A percentile compares a stretch with the other conserved stretches of the same genome.
These are phyloP conservation scores for Cynopterus sphinx DNA, from an alignment of 2,797 vertebrate species.

Conservation along the genomic window DNA sequence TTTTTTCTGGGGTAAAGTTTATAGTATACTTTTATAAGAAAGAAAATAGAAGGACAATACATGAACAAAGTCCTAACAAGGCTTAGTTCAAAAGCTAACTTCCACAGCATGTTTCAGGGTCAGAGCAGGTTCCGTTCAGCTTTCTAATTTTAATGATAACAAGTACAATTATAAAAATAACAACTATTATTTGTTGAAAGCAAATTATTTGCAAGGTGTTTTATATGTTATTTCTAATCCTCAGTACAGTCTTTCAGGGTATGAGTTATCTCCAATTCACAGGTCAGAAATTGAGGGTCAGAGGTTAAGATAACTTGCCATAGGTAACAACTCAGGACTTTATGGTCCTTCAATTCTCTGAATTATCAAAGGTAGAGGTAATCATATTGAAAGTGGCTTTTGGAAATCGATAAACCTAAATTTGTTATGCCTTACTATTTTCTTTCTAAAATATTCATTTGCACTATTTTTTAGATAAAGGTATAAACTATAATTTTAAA, in stretches of 20 bases:
- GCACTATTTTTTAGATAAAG: not conserved
- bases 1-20: not conserved
- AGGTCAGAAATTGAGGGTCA: not conserved
- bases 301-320: not conserved
- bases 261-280: not conserved
- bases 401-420: constrained; percentile 25
- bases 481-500: not conserved
- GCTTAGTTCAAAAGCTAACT: not conserved
- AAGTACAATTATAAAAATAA: not conserved
- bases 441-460: constrained; percentile 48
- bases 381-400: not conserved
- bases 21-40: constrained; percentile 19
- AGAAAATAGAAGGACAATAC: not conserved
- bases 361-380: constrained; percentile 1
- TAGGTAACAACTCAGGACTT: not conserved
- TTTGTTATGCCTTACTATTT: constrained; percentile 29
- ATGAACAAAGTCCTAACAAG: not conserved
- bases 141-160: not conserved
- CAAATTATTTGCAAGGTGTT: not conserved
- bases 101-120: not conserved
- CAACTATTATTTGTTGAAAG: not conserved
- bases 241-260: not conserved
- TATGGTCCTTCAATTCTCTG: not conserved
- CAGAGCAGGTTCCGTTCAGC: not conserved
- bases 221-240: constrained; percentile 3